These are phyloP conservation scores for Cryptotis parvus DNA, from an alignment of 2,113 vertebrate species.

Conservation along the genomic window DNA sequence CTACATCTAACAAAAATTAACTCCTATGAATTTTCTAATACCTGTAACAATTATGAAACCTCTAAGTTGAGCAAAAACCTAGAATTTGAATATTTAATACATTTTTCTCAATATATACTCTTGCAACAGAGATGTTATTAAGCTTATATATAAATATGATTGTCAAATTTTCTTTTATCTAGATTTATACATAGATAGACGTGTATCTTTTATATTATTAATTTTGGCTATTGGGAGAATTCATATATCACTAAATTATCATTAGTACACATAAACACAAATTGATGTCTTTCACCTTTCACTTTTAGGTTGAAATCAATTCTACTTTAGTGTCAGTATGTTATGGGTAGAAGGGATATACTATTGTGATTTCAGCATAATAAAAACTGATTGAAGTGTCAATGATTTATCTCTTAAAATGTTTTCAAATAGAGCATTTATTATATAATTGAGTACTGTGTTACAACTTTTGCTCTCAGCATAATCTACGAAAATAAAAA, in stretches of 20 bases:
- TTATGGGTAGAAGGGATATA: conserved; percentile 77
- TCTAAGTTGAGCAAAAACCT: not conserved
- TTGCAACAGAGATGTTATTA: not conserved
- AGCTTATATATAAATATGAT: not conserved
- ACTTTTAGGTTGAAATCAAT: conserved; percentile 79
- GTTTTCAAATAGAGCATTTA: conserved; percentile 64
- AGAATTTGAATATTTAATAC: conserved; percentile 32
- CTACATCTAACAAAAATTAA: not conserved
- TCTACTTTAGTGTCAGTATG: conserved; percentile 79
- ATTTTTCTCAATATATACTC: not conserved
- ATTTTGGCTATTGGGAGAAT: conserved; percentile 20
- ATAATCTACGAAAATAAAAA: conserved; percentile 54
- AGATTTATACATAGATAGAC: conserved; percentile 23
- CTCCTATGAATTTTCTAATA: not conserved
- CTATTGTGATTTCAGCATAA: conserved; percentile 79
- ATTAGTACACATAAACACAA: conserved; percentile 55
- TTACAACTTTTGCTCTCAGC: conserved; percentile 53
- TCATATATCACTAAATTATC: conserved; percentile 57
- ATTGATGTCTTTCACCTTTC: conserved; percentile 73
- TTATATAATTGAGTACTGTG: conserved; percentile 49
- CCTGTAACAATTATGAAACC: not conserved
- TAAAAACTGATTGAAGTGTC: conserved; percentile 86
- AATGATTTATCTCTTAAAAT: conserved; percentile 83
- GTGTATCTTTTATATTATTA: not conserved
- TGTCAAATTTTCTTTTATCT: conserved; percentile 2